Evolutionary conservation across 2,797 vertebrate species (phyloP), one percentile per base, ranked within the genome.

Genomic region (Podarcis siculus): DNA sequence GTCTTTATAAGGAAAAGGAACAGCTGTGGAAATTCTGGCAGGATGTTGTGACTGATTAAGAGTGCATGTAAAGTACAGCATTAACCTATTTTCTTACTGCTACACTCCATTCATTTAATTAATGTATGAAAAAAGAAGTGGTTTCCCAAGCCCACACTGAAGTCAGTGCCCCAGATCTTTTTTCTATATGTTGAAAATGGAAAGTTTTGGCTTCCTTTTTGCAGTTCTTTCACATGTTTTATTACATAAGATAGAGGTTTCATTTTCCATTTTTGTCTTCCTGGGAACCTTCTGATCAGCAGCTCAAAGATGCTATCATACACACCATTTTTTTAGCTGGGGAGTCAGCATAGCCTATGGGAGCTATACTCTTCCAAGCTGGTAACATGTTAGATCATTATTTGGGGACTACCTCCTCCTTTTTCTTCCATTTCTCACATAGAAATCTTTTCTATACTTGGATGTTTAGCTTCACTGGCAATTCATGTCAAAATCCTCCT

Each of bases 11-110:
- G 89, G 13, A 91, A 92, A 76, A 58, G 0, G 88, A 83, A 82
- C 42, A 7, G 73, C 15, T 78, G 72, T 42, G 23, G n/a, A 87
- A 90, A 93, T 66, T 35, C 37, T 83, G 21, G 78, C 83, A 89
- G 12, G 37, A 85, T 89, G 84, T 67, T 82, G 72, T 82, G 79
- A 69, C 6, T 35, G 76, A 7, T 30, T 25, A 13, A 85, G 55
- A 89, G 58, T 49, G 37, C 55, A 67, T 61, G 1, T 3, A 76
- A 85, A n/a, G 3, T 64, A 10, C 4, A 69, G 0, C 85, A 71
- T 90, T 89, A 83, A 73, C 1, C 10, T 88, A 19, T n/a, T 13
- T 19, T 49, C 45, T 78, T 3, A 72, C 15, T 72, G 5, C 67
- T 76, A 0, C 15, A 35, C 0, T 67, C 42, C 9, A 66, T 83